Conservation (phyloP, 2,113 vertebrate genomes). For the Pseudonaja textilis region DNA sequence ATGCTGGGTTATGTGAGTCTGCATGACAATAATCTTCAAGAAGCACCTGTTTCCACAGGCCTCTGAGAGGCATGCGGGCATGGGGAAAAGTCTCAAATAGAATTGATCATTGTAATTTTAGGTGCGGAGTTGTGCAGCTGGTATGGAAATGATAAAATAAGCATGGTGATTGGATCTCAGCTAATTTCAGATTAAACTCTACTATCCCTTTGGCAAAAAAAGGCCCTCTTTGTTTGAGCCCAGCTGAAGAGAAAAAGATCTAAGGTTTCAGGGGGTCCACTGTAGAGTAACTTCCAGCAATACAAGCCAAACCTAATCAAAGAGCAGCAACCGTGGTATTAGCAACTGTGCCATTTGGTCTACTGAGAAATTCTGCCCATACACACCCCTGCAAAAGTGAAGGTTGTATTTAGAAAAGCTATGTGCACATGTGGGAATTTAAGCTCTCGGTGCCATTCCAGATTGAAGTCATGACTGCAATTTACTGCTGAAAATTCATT, state of each 20-base stretch:
- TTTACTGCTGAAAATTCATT: background rate
- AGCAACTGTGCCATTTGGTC: background rate
- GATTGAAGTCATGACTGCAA: background rate
- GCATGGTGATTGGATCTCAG: background rate
- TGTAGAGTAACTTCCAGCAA: background rate
- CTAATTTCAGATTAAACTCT: background rate
- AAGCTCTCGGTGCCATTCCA: background rate
- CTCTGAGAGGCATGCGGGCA: background rate
- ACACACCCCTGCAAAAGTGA: background rate
- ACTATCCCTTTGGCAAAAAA: background rate
- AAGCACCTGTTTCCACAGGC: background rate
- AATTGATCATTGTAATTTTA: slow-evolving; percentile 12
- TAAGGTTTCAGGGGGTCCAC: background rate
- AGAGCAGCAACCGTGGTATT: background rate
- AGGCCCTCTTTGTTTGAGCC: background rate
- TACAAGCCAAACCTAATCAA: background rate
- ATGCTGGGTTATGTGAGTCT: background rate
- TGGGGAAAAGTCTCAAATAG: background rate
- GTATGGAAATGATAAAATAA: slow-evolving; percentile 2
- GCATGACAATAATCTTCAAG: background rate
- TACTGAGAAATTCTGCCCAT: too few relatives aligned
- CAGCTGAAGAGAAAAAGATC: background rate
- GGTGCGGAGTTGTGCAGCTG: background rate
- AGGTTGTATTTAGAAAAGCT: background rate
- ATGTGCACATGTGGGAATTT: background rate